These are phyloP conservation scores for Notoglanidium macrostoma DNA, from an alignment of 2,797 vertebrate species.

Conservation along the genomic window DNA sequence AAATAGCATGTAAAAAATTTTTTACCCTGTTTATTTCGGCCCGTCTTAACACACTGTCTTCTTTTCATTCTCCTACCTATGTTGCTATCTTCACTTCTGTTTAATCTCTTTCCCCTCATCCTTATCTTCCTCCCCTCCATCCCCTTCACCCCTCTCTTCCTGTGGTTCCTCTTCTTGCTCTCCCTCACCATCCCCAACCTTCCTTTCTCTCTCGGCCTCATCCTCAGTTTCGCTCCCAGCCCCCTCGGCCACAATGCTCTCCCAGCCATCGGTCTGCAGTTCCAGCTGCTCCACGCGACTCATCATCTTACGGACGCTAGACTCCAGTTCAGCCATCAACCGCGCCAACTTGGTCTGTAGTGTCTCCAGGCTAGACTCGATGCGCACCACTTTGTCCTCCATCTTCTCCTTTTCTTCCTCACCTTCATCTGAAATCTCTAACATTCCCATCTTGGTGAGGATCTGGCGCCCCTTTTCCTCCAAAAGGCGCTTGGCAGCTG, in stretches of 20 bases:
- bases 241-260: slow-evolving; percentile 48
- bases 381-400: slow-evolving; percentile 60
- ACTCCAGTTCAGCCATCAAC: slow-evolving; percentile 82
- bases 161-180: slow-evolving; percentile 14
- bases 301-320: slow-evolving; percentile 78
- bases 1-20: background rate
- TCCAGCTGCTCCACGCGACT: slow-evolving; percentile 79
- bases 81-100: slow-evolving; percentile 54
- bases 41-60: slow-evolving; percentile 24
- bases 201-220: slow-evolving; percentile 25
- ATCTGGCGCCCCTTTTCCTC: slow-evolving; percentile 91
- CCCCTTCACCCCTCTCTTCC: slow-evolving; percentile 27
- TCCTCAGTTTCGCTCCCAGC: slow-evolving; percentile 40
- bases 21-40: background rate
- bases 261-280: slow-evolving; percentile 67
- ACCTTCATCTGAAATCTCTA: slow-evolving; percentile 69
- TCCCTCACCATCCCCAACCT: slow-evolving; percentile 36
- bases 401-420: slow-evolving; percentile 62
- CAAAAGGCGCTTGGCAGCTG: slow-evolving; percentile 81
- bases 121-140: slow-evolving; percentile 41
- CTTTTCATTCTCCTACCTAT: slow-evolving; percentile 15
- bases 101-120: slow-evolving; percentile 61
- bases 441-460: slow-evolving; percentile 86
- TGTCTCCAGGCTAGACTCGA: slow-evolving; percentile 73
- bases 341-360: slow-evolving; percentile 81